Conservation (phyloP, 2,888 invertebrate species). For the Plagiodera versicolora region DNA sequence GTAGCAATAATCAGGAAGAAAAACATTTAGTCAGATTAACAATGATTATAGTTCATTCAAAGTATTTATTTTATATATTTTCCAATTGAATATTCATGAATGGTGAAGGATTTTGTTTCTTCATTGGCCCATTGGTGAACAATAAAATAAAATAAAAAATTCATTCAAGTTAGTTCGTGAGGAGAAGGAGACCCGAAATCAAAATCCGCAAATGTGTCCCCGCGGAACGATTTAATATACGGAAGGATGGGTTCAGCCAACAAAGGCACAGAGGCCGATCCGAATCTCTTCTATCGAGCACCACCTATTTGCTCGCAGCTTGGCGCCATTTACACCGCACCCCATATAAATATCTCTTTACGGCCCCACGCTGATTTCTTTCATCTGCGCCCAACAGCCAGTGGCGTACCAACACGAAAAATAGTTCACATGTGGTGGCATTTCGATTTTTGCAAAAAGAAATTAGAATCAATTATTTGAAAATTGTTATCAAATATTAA, state of each 20-base stretch:
- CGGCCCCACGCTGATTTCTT: conserved; percentile 43
- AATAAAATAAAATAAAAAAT: too few relatives aligned
- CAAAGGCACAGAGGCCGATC: conserved; percentile 43
- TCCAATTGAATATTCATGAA: too few relatives aligned
- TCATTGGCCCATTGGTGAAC: too few relatives aligned
- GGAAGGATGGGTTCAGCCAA: conserved; percentile 39
- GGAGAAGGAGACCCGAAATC: neutral
- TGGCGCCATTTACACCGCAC: conserved; percentile 48
- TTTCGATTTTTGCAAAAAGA: too few relatives aligned
- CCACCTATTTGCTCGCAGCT: conserved; percentile 47
- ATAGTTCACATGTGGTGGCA: too few relatives aligned
- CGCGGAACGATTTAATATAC: conserved; percentile 44
- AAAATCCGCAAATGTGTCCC: conserved; percentile 24
- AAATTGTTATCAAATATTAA: too few relatives aligned
- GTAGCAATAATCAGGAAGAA: too few relatives aligned
- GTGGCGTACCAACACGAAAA: neutral
- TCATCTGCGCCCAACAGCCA: conserved; percentile 20
- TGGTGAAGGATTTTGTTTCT: too few relatives aligned
- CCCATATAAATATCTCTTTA: conserved; percentile 38
- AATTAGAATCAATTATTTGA: too few relatives aligned
- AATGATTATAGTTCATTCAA: too few relatives aligned
- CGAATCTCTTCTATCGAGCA: conserved; percentile 44
- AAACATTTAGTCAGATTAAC: too few relatives aligned
- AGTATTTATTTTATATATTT: too few relatives aligned
- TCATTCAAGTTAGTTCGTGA: neutral